phyloP scores from a whole-genome alignment of 2,797 vertebrate genomes.

The Melanotaenia trifasciata region DNA sequence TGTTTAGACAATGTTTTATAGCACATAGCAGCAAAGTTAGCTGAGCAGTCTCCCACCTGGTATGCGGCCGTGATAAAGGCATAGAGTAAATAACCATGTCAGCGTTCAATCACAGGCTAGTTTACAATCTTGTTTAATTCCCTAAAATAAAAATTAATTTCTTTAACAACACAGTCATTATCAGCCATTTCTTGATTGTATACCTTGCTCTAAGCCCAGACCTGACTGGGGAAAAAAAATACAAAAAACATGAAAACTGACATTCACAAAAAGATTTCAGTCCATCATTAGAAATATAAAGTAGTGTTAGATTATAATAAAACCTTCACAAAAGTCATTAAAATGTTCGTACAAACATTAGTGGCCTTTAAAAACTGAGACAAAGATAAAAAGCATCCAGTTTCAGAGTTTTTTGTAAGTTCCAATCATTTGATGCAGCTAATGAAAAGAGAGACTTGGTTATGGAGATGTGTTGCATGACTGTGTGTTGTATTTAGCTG shows the following conservation, averaged over 20 bases:
- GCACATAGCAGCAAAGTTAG: constrained; percentile 48
- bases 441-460: not conserved
- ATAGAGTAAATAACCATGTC: constrained; percentile 17
- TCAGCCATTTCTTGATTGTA: not conserved
- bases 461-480: not conserved
- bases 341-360: not conserved
- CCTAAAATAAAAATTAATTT: constrained; percentile 41
- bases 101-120: constrained; percentile 26
- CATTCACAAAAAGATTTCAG: not conserved
- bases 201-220: not conserved
- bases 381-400: not conserved
- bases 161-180: constrained; percentile 21
- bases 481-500: not conserved
- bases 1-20: constrained; percentile 72
- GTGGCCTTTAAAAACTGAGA: not conserved
- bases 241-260: not conserved
- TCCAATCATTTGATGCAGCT: not conserved
- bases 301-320: not conserved
- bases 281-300: not conserved
- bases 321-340: not conserved
- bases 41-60: constrained; percentile 51
- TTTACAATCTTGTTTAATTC: constrained; percentile 48
- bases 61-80: constrained; percentile 40
- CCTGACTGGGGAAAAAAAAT: not conserved
- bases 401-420: not conserved